Conservation (phyloP, 1,140 invertebrate species). For the Plodia interpunctella region DNA sequence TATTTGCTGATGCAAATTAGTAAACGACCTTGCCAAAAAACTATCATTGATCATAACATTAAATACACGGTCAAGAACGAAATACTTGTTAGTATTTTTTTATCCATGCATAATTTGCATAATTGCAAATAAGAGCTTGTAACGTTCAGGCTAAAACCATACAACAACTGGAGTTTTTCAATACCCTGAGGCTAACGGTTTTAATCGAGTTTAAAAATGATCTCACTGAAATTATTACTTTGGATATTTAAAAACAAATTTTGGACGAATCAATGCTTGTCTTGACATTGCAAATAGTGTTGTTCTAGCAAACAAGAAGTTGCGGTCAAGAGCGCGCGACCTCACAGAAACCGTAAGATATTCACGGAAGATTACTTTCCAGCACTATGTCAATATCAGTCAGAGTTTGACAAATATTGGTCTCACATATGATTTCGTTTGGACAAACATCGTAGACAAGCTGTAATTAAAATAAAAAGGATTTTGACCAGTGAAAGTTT, state of each 20-base stretch:
- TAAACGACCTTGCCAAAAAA: constrained; percentile 8
- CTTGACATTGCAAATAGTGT: not conserved
- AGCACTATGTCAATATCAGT: constrained; percentile 61
- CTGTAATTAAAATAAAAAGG: constrained; percentile 21
- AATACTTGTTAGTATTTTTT: constrained; percentile 1
- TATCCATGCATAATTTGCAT: too few species aligned
- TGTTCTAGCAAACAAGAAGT: constrained; percentile 26
- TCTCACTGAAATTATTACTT: too few species aligned
- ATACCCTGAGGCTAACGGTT: too few species aligned
- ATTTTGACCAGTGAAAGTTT: constrained; percentile 39
- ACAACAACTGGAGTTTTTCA: too few species aligned
- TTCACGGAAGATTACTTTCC: constrained; percentile 62
- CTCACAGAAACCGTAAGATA: constrained; percentile 5
- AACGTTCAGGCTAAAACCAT: too few species aligned
- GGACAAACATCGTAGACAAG: constrained; percentile 16
- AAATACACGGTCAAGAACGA: constrained; percentile 1
- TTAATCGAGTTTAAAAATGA: too few species aligned
- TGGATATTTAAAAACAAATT: too few species aligned
- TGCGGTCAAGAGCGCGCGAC: constrained; percentile 22
- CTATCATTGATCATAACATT: constrained; percentile 6
- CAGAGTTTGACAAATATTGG: constrained; percentile 19
- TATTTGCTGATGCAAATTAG: constrained; percentile 5
- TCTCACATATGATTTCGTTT: constrained; percentile 13
- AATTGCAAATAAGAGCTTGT: too few species aligned
- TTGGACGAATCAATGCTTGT: too few species aligned